Evolutionary conservation across 1,140 invertebrate species (phyloP).

Genomic region (Drosophila obscura): DNA sequence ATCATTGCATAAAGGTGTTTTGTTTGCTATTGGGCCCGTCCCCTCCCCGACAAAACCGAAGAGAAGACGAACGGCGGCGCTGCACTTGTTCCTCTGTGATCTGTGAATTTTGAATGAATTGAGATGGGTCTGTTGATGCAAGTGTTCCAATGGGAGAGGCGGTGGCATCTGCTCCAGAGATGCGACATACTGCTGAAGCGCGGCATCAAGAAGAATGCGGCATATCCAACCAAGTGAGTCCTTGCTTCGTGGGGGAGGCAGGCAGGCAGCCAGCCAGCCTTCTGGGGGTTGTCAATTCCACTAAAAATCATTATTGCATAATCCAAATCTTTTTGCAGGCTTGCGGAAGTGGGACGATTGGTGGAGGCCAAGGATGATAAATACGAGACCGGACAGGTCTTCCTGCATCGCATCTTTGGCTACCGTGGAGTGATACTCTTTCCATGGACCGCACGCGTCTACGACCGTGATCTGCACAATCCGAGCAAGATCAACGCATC

Average conservation of each 20-base stretch:
- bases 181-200: conserved; percentile 59
- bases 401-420: conserved; percentile 97
- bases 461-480: conserved; percentile 93
- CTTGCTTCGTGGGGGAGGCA: background rate
- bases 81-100: conserved; percentile 20
- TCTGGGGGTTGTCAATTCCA: background rate
- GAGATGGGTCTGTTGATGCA: conserved; percentile 64
- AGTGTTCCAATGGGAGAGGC: conserved; percentile 66
- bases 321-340: conserved; percentile 75
- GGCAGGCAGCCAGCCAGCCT: no score
- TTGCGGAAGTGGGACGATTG: conserved; percentile 86
- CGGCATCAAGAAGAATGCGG: conserved; percentile 63
- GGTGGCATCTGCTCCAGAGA: conserved; percentile 55
- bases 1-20: conserved; percentile 56
- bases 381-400: conserved; percentile 97
- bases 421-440: conserved; percentile 98
- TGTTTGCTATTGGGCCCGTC: background rate
- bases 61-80: conserved; percentile 6
- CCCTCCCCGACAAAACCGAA: conserved; percentile 24
- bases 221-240: conserved; percentile 65
- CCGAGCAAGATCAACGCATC: conserved; percentile 72
- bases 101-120: conserved; percentile 38
- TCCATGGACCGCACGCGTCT: conserved; percentile 97
- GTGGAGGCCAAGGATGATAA: conserved; percentile 94
- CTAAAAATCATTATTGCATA: conserved; percentile 22